Evolutionary conservation across 2,888 invertebrate genomes (phyloP), one percentile per base, ranked within the genome.

Genomic region (Drosophila rubida): DNA sequence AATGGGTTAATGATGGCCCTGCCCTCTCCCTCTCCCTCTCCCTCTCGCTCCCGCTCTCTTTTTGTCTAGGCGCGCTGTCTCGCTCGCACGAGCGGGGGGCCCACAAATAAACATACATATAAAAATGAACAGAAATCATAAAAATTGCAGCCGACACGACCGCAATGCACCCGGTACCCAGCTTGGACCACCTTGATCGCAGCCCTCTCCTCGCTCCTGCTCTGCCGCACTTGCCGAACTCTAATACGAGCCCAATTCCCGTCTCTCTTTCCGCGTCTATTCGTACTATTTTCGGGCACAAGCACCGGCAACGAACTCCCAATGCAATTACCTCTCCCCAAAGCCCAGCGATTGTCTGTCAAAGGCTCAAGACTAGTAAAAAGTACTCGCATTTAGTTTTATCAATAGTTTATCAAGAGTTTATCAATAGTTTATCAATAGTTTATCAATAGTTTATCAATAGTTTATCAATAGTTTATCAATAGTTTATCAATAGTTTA

Each of bases 1-100:
- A 85, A 85, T 85, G 85, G 85, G 85, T 85, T 85, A 85, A 85
- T 88, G 87, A 87, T 88, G 88, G 68, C 67, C 50, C 53, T n/a
- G 32, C n/a, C 30, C 30, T 32, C 35, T 22, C 41, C 8, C 41
- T 41, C 19, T 1, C 19, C 19, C 19, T 1, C 19, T 19, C 19
- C 11, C 30, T 32, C 35, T 22, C 41, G 8, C 41, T 30, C 35
- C 16, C 41, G 8, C 41, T 42, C 30, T 32, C 35, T 22, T 30
- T 11, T 37, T 4, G 4, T 32, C 4, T 32, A 11, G 30, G 27
- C 46, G 4, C 35, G 11, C 11, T 8, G 41, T 30, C 35, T 25
- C 54, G 5, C 11, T 32, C 22, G 2, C 48, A 0, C 48, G 49
- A 51, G 53, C 62, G 61, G 45, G 48, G 9, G 32, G 11, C 65